Evolutionary conservation across 2,113 vertebrate species (phyloP), one percentile per base, ranked within the genome.

Genomic region (Conger conger): DNA sequence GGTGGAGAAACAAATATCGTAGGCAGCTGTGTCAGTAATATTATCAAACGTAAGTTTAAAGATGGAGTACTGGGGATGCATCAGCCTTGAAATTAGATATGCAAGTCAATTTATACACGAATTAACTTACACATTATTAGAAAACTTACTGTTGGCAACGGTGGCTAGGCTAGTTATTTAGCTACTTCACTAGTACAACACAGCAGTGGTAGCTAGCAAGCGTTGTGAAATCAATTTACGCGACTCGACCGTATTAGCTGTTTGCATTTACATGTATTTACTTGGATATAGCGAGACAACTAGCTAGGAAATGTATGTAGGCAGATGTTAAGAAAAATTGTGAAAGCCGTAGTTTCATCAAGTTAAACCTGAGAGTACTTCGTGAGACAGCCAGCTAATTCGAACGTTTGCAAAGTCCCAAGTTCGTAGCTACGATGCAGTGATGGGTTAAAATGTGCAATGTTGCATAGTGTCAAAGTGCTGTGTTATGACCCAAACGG

Each of bases 21-120:
- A n/a, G 68, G 13, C 68, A 73, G 68, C n/a, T 73, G 68, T 73
- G 68, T 33, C 27, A 33, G 68, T 73, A 73, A 73, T 73, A 33
- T 73, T 73, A 33, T n/a, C 9, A n/a, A 73, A 13, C 68, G 68
- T 73, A 73, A 73, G 68, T 73, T n/a, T 73, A 73, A 73, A 73
- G 68, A 33, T 13, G 68, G n/a, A 11, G n/a, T 15, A 73, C 9
- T 73, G 68, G 27, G 30, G 68, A 33, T 73, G 68, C 68, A 30
- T 73, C 27, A 33, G 68, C 0, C 68, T 2, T 73, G n/a, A 30
- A 73, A 73, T 33, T 6, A 33, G n/a, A 8, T 13, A 73, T 73
- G 8, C 27, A 73, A 5, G 68, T 13, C n/a, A n/a, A 33, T n/a
- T 73, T 73, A 68, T 27, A 33, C 9, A 73, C n/a, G 27, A 5